A percentile compares a stretch with the other conserved stretches of the same genome.
phyloP scores from a whole-genome alignment of 1,140 invertebrate species.

The Bombus waltoni region DNA sequence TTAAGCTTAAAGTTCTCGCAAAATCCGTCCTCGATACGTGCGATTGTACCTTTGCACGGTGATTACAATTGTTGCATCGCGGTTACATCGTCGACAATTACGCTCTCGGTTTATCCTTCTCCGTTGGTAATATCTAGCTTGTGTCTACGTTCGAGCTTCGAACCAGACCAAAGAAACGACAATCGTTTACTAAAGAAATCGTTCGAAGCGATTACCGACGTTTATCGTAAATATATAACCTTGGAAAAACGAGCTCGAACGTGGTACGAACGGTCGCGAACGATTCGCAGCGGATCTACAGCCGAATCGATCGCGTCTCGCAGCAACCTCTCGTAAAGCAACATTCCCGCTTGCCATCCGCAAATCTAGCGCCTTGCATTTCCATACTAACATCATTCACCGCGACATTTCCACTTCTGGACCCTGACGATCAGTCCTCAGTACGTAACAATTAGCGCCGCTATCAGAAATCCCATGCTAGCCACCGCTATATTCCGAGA shows the following conservation, averaged over 20 bases:
- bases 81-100: background rate
- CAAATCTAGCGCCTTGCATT: background rate
- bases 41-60: background rate
- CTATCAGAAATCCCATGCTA: background rate
- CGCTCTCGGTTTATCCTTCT: conserved; percentile 27
- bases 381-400: conserved; percentile 38
- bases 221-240: background rate
- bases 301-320: background rate
- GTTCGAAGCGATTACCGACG: background rate
- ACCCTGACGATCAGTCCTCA: conserved; percentile 50
- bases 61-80: too few species aligned
- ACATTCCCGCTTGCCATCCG: conserved; percentile 10
- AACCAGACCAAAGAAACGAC: rapidly evolving
- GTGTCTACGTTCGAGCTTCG: background rate
- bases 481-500: background rate
- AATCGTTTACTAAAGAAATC: too few species aligned
- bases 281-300: background rate
- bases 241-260: background rate
- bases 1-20: background rate
- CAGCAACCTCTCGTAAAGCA: too few species aligned
- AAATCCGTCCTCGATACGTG: conserved; percentile 1
- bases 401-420: conserved; percentile 54
- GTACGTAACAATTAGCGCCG: conserved; percentile 40
- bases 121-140: background rate
- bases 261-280: background rate